A percentile compares a stretch with the other conserved stretches of the same genome.
phyloP scores from a whole-genome alignment of 2,797 vertebrate species.

The Lates japonicus region DNA sequence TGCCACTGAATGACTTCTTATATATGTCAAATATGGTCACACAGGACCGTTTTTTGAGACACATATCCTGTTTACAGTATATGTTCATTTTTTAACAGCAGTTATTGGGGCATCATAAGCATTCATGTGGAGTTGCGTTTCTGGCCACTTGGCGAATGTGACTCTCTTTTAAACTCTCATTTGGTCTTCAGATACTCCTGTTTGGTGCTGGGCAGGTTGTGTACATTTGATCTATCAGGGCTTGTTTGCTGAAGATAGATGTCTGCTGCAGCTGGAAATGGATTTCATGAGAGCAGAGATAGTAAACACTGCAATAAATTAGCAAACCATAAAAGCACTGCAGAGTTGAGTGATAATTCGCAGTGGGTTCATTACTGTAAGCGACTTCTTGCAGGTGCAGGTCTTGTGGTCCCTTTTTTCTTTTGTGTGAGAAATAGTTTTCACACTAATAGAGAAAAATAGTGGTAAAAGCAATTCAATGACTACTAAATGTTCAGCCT shows the following conservation, averaged over 20 bases:
- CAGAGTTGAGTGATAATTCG: not conserved
- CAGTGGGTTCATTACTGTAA: not conserved
- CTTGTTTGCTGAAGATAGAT: constrained; percentile 6
- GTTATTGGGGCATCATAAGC: not conserved
- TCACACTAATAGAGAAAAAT: not conserved
- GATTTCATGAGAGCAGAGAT: not conserved
- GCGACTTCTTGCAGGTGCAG: not conserved
- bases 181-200: not conserved
- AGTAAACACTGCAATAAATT: constrained; percentile 11
- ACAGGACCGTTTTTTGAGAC: not conserved
- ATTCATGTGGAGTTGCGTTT: not conserved
- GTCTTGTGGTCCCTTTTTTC: not conserved
- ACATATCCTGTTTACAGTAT: not conserved
- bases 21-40: not conserved
- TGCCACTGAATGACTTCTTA: not conserved
- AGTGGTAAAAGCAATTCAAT: not conserved
- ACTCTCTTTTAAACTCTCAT: not conserved
- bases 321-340: not conserved
- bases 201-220: not conserved
- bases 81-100: not conserved
- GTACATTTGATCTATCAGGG: not conserved
- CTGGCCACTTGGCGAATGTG: not conserved
- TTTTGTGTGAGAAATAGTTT: not conserved
- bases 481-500: not conserved
- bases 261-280: not conserved